These are phyloP conservation scores for Danio jaintianensis DNA, from an alignment of 2,797 vertebrate genomes.

Conservation along the genomic window DNA sequence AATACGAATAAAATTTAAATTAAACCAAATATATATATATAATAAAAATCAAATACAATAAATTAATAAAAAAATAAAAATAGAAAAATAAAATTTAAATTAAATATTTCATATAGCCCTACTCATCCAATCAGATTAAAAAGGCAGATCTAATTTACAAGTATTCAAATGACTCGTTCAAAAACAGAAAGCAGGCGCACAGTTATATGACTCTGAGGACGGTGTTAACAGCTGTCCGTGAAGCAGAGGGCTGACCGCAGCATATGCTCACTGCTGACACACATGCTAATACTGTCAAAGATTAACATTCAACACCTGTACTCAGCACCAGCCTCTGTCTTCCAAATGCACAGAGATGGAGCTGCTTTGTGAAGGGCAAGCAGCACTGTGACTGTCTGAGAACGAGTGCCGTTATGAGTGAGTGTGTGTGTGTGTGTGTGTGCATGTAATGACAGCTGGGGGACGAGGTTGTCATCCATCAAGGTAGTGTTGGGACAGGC, in stretches of 20 bases:
- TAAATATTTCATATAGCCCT: too few relatives aligned
- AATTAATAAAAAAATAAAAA: too few relatives aligned
- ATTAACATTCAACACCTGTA: conserved; percentile 52
- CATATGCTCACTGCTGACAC: conserved; percentile 43
- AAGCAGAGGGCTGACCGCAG: conserved; percentile 24
- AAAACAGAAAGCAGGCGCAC: not conserved
- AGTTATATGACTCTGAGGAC: conserved; percentile 27
- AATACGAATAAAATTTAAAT: too few relatives aligned
- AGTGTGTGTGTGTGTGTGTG: conserved; percentile 27
- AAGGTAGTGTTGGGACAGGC: conserved; percentile 62
- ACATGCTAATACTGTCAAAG: conserved; percentile 39
- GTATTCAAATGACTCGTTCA: not conserved
- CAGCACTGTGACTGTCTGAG: conserved; percentile 33
- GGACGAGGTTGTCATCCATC: conserved; percentile 69
- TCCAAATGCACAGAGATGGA: conserved; percentile 29
- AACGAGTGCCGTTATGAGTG: conserved; percentile 23
- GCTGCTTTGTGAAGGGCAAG: conserved; percentile 53
- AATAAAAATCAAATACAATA: too few relatives aligned
- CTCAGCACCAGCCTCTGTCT: not conserved
- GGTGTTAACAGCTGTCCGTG: conserved; percentile 21
- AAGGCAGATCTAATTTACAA: not conserved
- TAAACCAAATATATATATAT: too few relatives aligned
- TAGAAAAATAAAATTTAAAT: too few relatives aligned
- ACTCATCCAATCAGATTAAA: not conserved
- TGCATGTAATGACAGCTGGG: conserved; percentile 55